These are phyloP conservation scores for Theristus sp. DNA, from an alignment of 2,888 invertebrate species.

Conservation along the genomic window DNA sequence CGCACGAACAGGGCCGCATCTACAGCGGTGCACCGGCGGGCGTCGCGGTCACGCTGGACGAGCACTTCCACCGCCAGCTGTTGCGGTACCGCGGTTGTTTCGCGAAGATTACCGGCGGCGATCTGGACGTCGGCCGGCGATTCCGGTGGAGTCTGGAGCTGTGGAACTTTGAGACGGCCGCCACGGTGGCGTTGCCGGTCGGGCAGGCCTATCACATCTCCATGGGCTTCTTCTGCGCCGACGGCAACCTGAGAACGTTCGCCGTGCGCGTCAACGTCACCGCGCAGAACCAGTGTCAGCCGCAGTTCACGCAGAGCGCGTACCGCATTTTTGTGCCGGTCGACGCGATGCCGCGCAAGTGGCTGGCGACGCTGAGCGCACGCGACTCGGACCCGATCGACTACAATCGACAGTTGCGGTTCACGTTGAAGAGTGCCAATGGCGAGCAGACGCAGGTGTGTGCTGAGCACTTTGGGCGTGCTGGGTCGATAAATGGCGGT, in stretches of 20 bases:
- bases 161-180: not conserved
- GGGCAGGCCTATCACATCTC: not conserved
- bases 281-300: not conserved
- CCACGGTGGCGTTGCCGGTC: not conserved
- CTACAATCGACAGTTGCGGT: no score
- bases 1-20: not conserved
- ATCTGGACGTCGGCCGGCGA: not conserved
- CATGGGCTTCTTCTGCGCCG: not conserved
- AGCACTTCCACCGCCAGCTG: not conserved
- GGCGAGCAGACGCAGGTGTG: no score
- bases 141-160: not conserved
- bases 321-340: not conserved
- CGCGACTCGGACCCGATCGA: not conserved
- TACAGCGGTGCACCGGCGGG: not conserved
- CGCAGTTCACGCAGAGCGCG: not conserved
- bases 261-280: not conserved
- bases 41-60: not conserved
- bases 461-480: no score
- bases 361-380: not conserved
- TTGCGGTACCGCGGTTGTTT: not conserved
- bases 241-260: not conserved
- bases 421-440: no score
- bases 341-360: not conserved
- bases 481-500: no score
- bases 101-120: not conserved